phyloP scores from a whole-genome alignment of 1,140 invertebrate genomes.

The Cotesia vestalis region DNA sequence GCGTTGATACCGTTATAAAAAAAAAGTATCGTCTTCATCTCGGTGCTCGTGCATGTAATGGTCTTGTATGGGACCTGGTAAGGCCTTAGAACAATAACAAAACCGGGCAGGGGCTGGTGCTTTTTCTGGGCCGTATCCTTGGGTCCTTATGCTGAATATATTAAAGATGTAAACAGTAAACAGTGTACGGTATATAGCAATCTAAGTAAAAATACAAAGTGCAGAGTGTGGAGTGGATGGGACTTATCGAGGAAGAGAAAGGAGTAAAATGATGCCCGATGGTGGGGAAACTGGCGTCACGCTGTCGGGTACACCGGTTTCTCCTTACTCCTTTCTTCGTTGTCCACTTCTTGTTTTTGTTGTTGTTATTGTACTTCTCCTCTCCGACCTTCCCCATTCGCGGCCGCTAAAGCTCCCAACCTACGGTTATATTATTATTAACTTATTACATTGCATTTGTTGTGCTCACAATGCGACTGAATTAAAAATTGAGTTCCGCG shows the following conservation, averaged over 20 bases:
- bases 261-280: slow-evolving; percentile 36
- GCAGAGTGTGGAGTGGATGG: slow-evolving; percentile 25
- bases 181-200: slow-evolving; percentile 1
- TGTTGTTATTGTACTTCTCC: slow-evolving; percentile 17
- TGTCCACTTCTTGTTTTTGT: slow-evolving; percentile 16
- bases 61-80: not conserved
- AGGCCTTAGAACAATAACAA: slow-evolving; percentile 2
- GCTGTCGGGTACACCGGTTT: slow-evolving; percentile 66
- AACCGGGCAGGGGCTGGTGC: not conserved
- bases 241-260: slow-evolving; percentile 28
- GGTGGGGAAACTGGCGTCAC: slow-evolving; percentile 57
- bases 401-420: too few relatives aligned
- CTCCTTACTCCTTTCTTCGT: slow-evolving; percentile 47
- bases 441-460: not conserved
- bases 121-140: slow-evolving; percentile 34
- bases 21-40: too few relatives aligned
- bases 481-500: too few relatives aligned
- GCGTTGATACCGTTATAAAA: too few relatives aligned
- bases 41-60: too few relatives aligned
- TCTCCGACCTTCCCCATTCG: slow-evolving; percentile 26
- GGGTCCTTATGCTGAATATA: slow-evolving; percentile 26
- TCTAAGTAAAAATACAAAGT: slow-evolving; percentile 36
- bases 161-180: slow-evolving; percentile 11
- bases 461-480: too few relatives aligned
- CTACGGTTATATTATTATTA: too few relatives aligned